These are phyloP conservation scores for Brachyistius frenatus DNA, from an alignment of 2,113 vertebrate species.

Conservation along the genomic window DNA sequence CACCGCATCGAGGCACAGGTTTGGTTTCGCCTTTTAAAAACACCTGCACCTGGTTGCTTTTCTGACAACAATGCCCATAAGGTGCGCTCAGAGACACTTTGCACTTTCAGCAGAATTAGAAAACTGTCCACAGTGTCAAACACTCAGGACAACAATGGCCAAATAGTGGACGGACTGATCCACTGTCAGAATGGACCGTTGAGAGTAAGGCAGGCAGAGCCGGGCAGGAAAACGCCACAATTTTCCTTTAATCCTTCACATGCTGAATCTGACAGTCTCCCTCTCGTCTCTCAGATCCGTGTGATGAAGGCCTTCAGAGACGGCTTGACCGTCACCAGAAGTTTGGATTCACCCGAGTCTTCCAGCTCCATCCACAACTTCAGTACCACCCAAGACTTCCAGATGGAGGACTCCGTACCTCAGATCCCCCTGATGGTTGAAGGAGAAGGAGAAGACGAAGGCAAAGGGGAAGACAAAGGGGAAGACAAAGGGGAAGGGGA, in stretches of 20 bases:
- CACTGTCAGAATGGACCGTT: no score
- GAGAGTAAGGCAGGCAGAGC: no score
- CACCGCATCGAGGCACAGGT: slow-evolving; percentile 98
- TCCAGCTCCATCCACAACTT: slow-evolving; percentile 99
- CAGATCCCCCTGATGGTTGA: slow-evolving; percentile 98
- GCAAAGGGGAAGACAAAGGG: slow-evolving; percentile 31
- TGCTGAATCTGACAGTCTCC: neutral
- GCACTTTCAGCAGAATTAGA: no score
- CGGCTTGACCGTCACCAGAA: slow-evolving; percentile 91
- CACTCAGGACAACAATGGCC: no score
- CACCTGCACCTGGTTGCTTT: neutral
- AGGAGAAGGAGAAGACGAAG: slow-evolving; percentile 95
- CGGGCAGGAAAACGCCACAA: neutral
- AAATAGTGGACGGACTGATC: no score
- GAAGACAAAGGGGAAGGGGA: slow-evolving; percentile 51
- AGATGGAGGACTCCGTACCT: slow-evolving; percentile 93
- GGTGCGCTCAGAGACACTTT: no score
- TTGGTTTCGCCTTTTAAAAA: slow-evolving; percentile 29
- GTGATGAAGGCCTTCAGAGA: slow-evolving; percentile 99
- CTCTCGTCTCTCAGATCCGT: slow-evolving; percentile 87
- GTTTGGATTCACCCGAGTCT: slow-evolving; percentile 94
- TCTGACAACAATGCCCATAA: no score
- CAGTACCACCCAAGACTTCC: slow-evolving; percentile 97
- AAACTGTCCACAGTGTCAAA: no score
- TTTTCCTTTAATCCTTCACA: neutral